These are phyloP conservation scores for Sycophila sp. DNA, from an alignment of 1,140 invertebrate species.

Conservation along the genomic window DNA sequence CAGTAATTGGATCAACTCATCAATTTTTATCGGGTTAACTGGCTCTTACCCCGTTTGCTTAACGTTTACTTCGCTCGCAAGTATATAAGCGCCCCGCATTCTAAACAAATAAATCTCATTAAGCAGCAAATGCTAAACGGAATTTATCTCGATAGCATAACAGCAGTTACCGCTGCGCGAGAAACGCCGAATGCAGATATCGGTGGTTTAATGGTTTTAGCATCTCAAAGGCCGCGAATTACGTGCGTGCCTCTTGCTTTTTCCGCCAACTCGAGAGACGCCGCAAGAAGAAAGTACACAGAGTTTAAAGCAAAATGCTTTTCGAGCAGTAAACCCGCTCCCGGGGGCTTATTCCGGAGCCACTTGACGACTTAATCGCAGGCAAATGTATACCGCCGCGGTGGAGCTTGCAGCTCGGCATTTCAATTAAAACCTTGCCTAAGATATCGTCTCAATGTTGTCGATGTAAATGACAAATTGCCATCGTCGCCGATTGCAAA, in stretches of 20 bases:
- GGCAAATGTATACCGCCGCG: conserved; percentile 42
- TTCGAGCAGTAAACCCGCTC: background rate
- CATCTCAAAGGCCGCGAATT: background rate
- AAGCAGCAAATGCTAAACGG: no score
- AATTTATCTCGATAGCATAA: no score
- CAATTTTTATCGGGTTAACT: no score
- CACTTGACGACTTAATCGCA: conserved; percentile 43
- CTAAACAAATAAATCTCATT: no score
- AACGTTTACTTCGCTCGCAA: no score
- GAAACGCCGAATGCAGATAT: background rate
- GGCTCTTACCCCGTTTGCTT: no score
- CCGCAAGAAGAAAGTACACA: background rate
- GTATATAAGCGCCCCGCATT: no score
- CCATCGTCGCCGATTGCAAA: no score
- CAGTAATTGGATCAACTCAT: no score
- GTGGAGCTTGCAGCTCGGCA: no score
- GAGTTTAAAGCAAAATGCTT: background rate
- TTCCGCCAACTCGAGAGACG: background rate
- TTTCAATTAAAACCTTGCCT: background rate
- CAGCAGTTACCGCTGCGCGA: background rate
- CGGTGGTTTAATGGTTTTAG: background rate
- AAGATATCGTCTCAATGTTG: no score
- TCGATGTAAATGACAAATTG: no score
- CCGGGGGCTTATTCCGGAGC: conserved; percentile 36
- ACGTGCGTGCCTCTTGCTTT: background rate